Percentiles rank a stretch among this genome's conserved stretches.
Evolutionary conservation across 2,888 invertebrate genomes (phyloP).

Genomic region (Esperia sulphurella): DNA sequence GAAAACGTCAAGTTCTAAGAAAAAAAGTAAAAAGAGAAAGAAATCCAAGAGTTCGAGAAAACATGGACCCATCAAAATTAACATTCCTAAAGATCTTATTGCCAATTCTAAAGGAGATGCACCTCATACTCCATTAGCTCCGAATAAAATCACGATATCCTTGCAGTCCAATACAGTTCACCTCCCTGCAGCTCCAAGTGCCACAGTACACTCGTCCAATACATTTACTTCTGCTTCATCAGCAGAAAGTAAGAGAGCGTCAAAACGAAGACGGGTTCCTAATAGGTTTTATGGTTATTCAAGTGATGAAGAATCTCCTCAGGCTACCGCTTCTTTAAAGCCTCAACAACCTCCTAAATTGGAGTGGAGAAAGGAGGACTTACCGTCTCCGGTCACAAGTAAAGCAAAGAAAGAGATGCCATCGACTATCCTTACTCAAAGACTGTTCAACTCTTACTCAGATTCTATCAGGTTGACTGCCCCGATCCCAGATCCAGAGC

Average conservation of each 20-base stretch:
- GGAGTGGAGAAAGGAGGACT: constrained; percentile 87
- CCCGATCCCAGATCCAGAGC: constrained; percentile 69
- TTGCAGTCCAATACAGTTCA: constrained; percentile 74
- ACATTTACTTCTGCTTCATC: constrained; percentile 36
- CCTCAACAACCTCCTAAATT: constrained; percentile 82
- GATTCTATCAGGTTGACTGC: constrained; percentile 73
- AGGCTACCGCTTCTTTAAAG: constrained; percentile 64
- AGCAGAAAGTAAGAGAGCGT: constrained; percentile 83
- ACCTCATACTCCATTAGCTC: constrained; percentile 31
- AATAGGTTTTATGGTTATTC: constrained; percentile 94
- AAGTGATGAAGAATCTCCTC: constrained; percentile 86
- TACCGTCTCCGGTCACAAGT: constrained; percentile 78
- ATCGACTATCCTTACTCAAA: constrained; percentile 56
- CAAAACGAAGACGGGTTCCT: constrained; percentile 89
- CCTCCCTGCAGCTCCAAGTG: constrained; percentile 54
- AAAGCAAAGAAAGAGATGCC: constrained; percentile 71
- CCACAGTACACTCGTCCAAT: constrained; percentile 13
- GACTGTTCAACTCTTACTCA: constrained; percentile 52
- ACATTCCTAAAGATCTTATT: constrained; percentile 79
- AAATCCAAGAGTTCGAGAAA: constrained; percentile 68
- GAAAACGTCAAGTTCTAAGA: constrained; percentile 75
- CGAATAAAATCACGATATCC: constrained; percentile 73
- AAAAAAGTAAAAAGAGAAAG: constrained; percentile 85
- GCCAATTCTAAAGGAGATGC: constrained; percentile 45
- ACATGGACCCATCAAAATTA: constrained; percentile 77